Evolutionary conservation across 1,140 invertebrate species (phyloP).

Genomic region (Penaeus chinensis): DNA sequence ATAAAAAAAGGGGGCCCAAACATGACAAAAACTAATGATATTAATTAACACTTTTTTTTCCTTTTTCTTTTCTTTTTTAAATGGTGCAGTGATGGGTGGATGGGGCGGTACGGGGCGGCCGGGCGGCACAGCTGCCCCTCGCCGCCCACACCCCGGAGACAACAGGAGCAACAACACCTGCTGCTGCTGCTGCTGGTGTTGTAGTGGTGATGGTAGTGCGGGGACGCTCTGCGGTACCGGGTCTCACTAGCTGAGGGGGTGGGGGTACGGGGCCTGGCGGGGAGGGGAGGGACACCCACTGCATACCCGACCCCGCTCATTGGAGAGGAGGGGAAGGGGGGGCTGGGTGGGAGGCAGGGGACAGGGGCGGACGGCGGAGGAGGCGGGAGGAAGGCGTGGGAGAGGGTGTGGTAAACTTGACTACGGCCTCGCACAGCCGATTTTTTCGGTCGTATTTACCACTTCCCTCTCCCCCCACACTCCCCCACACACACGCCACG

Average conservation of each 20-base stretch:
- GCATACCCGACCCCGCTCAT: neutral
- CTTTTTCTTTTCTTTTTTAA: slow-evolving; percentile 1
- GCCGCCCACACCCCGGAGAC: slow-evolving; percentile 16
- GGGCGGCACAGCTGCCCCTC: slow-evolving; percentile 41
- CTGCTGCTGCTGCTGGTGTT: slow-evolving; percentile 43
- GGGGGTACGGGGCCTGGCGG: slow-evolving; percentile 23
- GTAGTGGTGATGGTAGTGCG: slow-evolving; percentile 21
- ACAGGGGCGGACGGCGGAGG: neutral
- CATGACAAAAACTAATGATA: neutral
- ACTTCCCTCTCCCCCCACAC: neutral
- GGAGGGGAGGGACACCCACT: slow-evolving; percentile 9
- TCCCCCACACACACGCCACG: neutral
- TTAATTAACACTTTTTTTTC: no score
- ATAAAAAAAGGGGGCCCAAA: slow-evolving; percentile 5
- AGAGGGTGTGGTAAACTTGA: slow-evolving; percentile 11
- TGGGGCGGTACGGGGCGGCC: slow-evolving; percentile 27
- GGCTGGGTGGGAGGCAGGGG: slow-evolving; percentile 1
- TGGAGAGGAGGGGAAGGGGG: neutral
- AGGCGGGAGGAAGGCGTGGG: neutral
- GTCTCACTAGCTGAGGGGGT: slow-evolving; percentile 56
- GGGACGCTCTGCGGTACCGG: slow-evolving; percentile 49
- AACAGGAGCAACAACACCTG: neutral
- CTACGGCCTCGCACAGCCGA: neutral
- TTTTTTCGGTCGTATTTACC: neutral
- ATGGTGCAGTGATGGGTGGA: slow-evolving; percentile 18